Evolutionary conservation across 2,797 vertebrate species (phyloP), one percentile per base, ranked within the genome.

Genomic region (Crax fasciolata): DNA sequence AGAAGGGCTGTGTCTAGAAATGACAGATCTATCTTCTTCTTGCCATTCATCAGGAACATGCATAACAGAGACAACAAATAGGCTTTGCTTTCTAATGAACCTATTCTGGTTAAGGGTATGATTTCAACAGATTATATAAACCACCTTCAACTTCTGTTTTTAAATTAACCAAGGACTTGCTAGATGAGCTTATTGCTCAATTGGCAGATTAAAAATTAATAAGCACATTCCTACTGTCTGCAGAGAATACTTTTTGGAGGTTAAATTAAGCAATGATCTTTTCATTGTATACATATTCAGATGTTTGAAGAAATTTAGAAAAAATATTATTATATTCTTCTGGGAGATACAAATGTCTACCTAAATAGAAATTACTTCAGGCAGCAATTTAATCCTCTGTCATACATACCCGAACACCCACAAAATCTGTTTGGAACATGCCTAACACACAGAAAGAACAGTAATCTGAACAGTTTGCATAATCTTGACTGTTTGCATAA

Each of bases 151-250:
- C 71, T 21, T 68, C 49, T 28, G 2, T 74, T 94, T 94, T 75
- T 80, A 93, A 84, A 93, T 86, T 75, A 93, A 91, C 90, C 70
- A 83, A 91, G 38, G 58, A 78, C 46, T 77, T 80, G 30, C 48
- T 67, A 91, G 79, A 89, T 44, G 80, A 85, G 67, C 88, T 71
- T 77, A 74, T 16, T 61, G 49, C 25, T 78, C 86, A 81, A 78
- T 0, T 78, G 73, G 32, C 38, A 86, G 76, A 86, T 90, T 72
- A 94, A 96, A 94, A 80, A 86, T 90, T 91, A 77, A 91, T 54
- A 87, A 75, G 13, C 20, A 32, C 80, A 78, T 72, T 62, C 23
- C 46, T 63, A 61, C 38, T 43, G 66, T 38, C 54, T 54, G n/a
- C 71, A 78, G 85, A 92, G 25, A 92, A n/a, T 13, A 55, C 10